Conservation (phyloP, 2,797 vertebrate species). For the Rallus crepitans region DNA sequence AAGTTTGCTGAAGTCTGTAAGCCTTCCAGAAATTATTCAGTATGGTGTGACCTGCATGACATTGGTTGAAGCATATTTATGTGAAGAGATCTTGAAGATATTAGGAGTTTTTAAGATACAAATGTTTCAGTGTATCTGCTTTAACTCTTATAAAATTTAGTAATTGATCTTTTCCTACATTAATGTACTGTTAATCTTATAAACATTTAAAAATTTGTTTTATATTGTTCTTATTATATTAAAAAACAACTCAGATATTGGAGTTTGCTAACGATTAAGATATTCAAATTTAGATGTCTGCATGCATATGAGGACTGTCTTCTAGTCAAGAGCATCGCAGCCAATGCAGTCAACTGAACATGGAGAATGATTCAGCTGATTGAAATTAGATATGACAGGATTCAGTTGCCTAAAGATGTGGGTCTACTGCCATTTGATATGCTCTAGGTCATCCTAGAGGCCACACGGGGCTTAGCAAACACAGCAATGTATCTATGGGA, state of each 20-base stretch:
- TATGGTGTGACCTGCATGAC: neutral
- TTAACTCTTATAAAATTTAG: neutral
- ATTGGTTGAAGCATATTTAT: neutral
- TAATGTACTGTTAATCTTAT: neutral
- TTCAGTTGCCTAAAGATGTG: neutral
- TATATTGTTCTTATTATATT: neutral
- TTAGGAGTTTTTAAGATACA: neutral
- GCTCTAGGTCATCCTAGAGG: neutral
- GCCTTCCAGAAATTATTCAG: neutral
- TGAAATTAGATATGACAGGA: neutral
- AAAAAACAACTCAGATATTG: neutral
- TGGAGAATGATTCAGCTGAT: neutral
- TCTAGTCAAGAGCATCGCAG: neutral
- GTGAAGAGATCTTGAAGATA: neutral
- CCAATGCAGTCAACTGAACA: neutral
- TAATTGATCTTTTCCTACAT: neutral
- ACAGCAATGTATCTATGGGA: neutral
- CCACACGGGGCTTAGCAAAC: neutral
- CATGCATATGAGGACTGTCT: neutral
- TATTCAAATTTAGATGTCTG: neutral
- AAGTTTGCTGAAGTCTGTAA: neutral
- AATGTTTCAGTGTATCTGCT: neutral
- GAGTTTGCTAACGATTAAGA: neutral
- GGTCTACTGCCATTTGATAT: neutral
- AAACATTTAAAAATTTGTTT: neutral